Evolutionary conservation across 2,888 invertebrate genomes (phyloP), one percentile per base, ranked within the genome.

Genomic region (Apodemia zela): DNA sequence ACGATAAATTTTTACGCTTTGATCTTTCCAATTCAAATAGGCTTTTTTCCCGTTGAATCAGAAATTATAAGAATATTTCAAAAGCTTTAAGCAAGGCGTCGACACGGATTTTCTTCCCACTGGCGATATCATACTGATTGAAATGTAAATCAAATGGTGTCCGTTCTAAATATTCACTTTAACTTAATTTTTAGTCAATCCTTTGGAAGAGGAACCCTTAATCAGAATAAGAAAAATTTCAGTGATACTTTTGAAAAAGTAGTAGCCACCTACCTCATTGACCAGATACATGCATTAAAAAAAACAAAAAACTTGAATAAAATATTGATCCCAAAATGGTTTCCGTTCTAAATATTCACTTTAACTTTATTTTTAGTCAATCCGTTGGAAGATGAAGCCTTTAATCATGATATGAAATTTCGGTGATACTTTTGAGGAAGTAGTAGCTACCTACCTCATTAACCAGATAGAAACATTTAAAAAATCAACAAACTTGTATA

Each of bases 11-110:
- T 89, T 88, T 84, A 87, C 84, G 84, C 88, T 89, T 89, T 89
- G 89, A 90, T 89, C 89, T 90, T 89, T 88, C 84, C 89, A 89
- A 89, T 89, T 89, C 89, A 89, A 90, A 89, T 89, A 87, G 87
- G 89, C 86, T 86, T 89, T 89, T 85, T 86, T 68, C 84, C 79
- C 82, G 80, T 84, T 80, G 84, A 85, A 84, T 88, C 88, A 85
- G 80, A 89, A 89, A 85, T 90, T 89, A 89, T 89, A 86, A 85
- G 89, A 89, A 89, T 89, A 90, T 90, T 89, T 89, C 83, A 85
- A 88, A 88, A 87, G 88, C 88, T 86, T 86, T 84, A 89, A 88
- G 86, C 87, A 84, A 89, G 85, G 87, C 86, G 88, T 84, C 84
- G 79, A 80, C 84, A 84, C 84, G 87, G 85, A 89, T 87, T 89